Percentiles rank a stretch among this genome's conserved stretches.
Evolutionary conservation across 2,888 invertebrate species (phyloP).

Genomic region (Sympetrum striolatum): DNA sequence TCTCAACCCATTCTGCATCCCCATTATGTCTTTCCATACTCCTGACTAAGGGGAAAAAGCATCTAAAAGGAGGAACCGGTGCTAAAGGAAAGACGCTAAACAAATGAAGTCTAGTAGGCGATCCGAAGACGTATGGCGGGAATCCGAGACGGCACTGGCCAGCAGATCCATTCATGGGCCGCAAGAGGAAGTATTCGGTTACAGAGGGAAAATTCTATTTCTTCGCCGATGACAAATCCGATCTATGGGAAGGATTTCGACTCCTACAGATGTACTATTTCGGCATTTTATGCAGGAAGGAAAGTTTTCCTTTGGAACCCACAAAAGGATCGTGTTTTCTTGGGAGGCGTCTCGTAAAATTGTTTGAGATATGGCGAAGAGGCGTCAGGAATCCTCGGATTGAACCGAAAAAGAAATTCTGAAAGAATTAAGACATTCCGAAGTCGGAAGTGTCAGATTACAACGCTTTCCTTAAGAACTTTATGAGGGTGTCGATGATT

Average conservation of each 20-base stretch:
- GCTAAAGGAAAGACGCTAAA: background rate
- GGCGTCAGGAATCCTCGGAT: background rate
- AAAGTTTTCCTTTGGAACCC: background rate
- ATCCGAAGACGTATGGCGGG: background rate
- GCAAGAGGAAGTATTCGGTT: background rate
- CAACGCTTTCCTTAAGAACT: too few species aligned
- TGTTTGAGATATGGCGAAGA: background rate
- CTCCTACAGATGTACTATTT: background rate
- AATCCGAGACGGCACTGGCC: background rate
- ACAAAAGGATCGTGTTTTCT: background rate
- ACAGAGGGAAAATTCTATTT: slow-evolving; percentile 15
- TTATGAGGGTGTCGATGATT: too few species aligned
- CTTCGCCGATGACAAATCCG: background rate
- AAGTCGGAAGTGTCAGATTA: too few species aligned
- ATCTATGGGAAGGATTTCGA: background rate
- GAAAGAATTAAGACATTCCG: background rate
- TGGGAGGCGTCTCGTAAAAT: background rate
- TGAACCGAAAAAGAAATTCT: too few species aligned
- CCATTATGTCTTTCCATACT: background rate
- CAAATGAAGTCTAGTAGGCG: background rate
- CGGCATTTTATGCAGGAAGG: background rate
- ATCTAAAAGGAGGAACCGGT: background rate
- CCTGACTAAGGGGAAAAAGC: background rate
- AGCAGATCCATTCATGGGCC: background rate
- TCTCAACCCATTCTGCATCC: too few species aligned